These are phyloP conservation scores for Neomicropteryx cornuta DNA, from an alignment of 1,140 invertebrate species.

Conservation along the genomic window DNA sequence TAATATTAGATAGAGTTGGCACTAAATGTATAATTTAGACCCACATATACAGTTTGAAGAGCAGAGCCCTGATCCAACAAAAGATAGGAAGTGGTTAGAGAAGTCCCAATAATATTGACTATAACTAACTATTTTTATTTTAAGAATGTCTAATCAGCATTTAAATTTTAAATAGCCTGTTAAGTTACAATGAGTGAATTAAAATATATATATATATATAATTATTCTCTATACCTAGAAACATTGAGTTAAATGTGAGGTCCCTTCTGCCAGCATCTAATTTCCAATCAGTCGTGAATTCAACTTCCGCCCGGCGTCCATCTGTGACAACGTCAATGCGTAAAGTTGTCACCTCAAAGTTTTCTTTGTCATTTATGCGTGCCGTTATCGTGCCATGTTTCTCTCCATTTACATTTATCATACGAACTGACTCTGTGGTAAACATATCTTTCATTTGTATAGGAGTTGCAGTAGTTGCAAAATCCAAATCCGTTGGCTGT, in stretches of 20 bases:
- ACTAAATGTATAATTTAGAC: no score
- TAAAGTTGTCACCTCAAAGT: conserved; percentile 88
- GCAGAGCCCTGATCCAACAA: no score
- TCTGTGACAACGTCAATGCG: conserved; percentile 88
- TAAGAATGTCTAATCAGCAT: no score
- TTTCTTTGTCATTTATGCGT: conserved; percentile 89
- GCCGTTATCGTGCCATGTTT: conserved; percentile 98
- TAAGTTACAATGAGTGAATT: no score
- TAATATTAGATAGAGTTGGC: no score
- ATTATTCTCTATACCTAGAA: conserved; percentile 54
- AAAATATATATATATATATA: conserved; percentile 2
- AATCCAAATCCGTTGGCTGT: conserved; percentile 87
- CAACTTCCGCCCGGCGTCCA: conserved; percentile 89
- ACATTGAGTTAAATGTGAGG: conserved; percentile 98
- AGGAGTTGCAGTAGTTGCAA: conserved; percentile 95
- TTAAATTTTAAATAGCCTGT: conserved; percentile 5
- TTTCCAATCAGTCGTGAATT: conserved; percentile 92
- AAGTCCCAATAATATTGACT: no score
- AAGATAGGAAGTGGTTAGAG: no score
- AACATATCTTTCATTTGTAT: conserved; percentile 96
- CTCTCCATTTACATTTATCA: conserved; percentile 91
- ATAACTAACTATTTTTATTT: no score
- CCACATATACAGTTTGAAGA: no score
- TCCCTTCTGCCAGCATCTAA: conserved; percentile 92
- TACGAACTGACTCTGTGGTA: conserved; percentile 68